These are phyloP conservation scores for Dryobotodes eremita DNA, from an alignment of 2,888 invertebrate species.

Conservation along the genomic window DNA sequence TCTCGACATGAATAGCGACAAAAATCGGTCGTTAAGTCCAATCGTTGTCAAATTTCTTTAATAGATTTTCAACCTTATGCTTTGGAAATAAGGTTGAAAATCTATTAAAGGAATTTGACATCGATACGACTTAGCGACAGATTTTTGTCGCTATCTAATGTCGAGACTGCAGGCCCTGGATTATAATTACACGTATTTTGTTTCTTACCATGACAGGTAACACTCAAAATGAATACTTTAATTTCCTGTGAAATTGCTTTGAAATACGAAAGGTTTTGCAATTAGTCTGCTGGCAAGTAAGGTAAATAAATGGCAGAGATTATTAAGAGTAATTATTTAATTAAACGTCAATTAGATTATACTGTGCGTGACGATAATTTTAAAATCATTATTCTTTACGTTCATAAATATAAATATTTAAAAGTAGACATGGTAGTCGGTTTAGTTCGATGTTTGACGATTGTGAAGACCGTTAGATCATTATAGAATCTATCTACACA, in stretches of 20 bases:
- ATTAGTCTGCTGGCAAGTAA: not conserved
- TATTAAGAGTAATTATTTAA: slow-evolving; percentile 4
- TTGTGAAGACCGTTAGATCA: no score
- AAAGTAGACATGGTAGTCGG: not conserved
- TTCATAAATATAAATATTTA: not conserved
- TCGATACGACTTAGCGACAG: no score
- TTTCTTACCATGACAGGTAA: slow-evolving; percentile 31
- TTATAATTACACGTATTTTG: slow-evolving; percentile 49
- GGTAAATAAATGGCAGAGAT: not conserved
- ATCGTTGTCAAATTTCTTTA: no score
- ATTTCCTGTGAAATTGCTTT: slow-evolving; percentile 12
- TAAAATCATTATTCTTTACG: not conserved
- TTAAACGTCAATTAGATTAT: not conserved
- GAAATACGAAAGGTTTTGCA: slow-evolving; percentile 1
- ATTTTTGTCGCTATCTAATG: no score
- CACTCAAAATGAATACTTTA: slow-evolving; percentile 25
- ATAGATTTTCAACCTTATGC: no score
- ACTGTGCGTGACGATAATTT: slow-evolving; percentile 6
- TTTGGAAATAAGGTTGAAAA: no score
- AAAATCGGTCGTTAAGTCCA: no score
- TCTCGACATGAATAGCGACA: no score
- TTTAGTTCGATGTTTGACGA: no score
- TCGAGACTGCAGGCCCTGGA: no score
- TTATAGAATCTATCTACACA: no score
- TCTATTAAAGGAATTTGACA: no score